phyloP scores from a whole-genome alignment of 2,113 vertebrate genomes.

The Paramisgurnus dabryanus region DNA sequence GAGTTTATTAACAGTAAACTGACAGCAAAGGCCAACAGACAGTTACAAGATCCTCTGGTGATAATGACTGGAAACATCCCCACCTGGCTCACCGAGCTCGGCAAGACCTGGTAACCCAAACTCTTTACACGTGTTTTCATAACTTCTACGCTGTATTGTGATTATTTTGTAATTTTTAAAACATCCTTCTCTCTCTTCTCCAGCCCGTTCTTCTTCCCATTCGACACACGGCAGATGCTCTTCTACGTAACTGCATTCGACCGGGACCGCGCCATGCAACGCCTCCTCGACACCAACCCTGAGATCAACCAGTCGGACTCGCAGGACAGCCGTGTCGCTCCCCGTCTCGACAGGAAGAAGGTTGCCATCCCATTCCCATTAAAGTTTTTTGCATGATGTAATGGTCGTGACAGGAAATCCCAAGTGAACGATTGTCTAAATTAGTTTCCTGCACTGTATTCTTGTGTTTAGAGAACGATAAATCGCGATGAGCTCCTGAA shows the following conservation, averaged over 20 bases:
- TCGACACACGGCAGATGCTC: conserved; percentile 98
- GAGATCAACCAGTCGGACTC: conserved; percentile 99
- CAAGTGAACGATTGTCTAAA: background rate
- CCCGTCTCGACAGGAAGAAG: conserved; percentile 97
- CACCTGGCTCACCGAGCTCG: conserved; percentile 95
- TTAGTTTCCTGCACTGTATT: background rate
- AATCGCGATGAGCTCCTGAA: conserved; percentile 97
- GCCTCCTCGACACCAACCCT: conserved; percentile 96
- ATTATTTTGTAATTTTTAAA: background rate
- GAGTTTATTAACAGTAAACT: conserved; percentile 99
- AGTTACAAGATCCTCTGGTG: conserved; percentile 97
- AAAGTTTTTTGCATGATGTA: background rate
- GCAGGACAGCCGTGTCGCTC: conserved; percentile 97
- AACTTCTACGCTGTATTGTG: background rate
- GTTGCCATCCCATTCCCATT: conserved; percentile 61
- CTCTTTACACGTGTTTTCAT: background rate
- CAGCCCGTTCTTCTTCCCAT: conserved; percentile 99
- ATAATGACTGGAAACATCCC: conserved; percentile 99
- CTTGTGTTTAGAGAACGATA: conserved; percentile 87
- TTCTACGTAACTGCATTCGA: conserved; percentile 99
- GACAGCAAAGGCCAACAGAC: conserved; percentile 98
- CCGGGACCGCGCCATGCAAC: conserved; percentile 97
- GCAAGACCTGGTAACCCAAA: conserved; percentile 91
- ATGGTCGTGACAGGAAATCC: background rate
- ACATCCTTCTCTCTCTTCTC: conserved; percentile 29